Conservation (phyloP, 1,140 invertebrate species). For the Nilaparvata lugens region DNA sequence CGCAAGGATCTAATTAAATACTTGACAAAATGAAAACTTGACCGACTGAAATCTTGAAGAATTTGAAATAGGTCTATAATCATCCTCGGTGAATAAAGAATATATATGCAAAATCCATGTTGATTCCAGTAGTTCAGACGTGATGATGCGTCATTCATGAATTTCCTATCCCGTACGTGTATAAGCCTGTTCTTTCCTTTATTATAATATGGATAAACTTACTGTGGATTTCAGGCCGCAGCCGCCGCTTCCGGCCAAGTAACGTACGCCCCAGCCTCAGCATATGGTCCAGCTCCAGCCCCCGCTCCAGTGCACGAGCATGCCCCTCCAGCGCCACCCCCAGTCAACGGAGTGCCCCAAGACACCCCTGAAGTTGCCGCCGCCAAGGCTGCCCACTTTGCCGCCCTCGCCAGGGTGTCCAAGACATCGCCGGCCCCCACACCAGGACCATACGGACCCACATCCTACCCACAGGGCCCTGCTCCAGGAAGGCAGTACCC, state of each 20-base stretch:
- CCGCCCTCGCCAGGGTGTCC: constrained; percentile 22
- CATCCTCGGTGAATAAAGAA: too few relatives aligned
- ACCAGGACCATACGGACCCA: constrained; percentile 27
- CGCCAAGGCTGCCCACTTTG: constrained; percentile 27
- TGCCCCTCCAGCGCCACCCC: constrained; percentile 12
- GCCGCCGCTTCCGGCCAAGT: constrained; percentile 40
- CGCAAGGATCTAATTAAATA: too few relatives aligned
- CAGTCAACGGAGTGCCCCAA: constrained; percentile 22
- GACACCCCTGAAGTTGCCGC: constrained; percentile 25
- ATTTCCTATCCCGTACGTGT: too few relatives aligned
- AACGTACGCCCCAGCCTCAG: constrained; percentile 37
- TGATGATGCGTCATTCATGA: too few relatives aligned
- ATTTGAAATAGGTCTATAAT: too few relatives aligned
- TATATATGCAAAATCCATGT: too few relatives aligned
- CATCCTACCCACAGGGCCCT: neutral
- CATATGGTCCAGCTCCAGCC: constrained; percentile 38
- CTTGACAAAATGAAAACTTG: too few relatives aligned
- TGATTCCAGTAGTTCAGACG: constrained; percentile 40
- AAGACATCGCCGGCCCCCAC: neutral
- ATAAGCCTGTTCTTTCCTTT: too few relatives aligned
- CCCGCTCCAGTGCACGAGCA: constrained; percentile 24
- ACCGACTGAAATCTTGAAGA: too few relatives aligned
- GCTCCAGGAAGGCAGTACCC: neutral
- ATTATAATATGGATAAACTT: too few relatives aligned
- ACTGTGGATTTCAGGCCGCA: constrained; percentile 25